A percentile compares a stretch with the other conserved stretches of the same genome.
Conservation (phyloP, 2,113 vertebrate genomes). For the Melanostigma gelatinosum region DNA sequence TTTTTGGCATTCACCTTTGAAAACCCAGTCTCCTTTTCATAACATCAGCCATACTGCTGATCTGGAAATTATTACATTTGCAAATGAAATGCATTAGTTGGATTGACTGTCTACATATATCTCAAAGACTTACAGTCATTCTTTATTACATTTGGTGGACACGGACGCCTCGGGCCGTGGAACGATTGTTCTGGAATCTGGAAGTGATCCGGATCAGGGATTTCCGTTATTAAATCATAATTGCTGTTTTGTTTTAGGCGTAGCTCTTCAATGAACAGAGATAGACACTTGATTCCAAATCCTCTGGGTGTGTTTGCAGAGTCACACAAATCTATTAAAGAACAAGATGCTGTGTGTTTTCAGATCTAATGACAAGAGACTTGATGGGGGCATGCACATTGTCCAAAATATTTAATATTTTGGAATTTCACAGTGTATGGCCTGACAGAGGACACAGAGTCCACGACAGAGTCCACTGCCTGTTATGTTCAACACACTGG, state of each 20-base stretch:
- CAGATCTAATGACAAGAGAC: background rate
- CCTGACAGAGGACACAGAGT: background rate
- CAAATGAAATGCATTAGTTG: constrained; percentile 59
- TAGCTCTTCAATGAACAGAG: constrained; percentile 20
- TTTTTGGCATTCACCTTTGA: constrained; percentile 4
- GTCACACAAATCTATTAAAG: constrained; percentile 31
- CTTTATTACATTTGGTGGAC: constrained; percentile 54
- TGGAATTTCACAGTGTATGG: background rate
- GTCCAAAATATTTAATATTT: constrained; percentile 1
- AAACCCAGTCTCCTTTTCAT: constrained; percentile 12
- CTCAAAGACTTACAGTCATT: constrained; percentile 30
- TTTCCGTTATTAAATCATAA: constrained; percentile 53
- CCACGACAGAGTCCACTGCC: background rate
- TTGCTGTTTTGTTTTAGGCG: constrained; percentile 57
- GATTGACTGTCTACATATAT: constrained; percentile 45
- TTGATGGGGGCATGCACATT: background rate
- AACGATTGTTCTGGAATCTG: constrained; percentile 47
- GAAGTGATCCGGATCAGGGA: constrained; percentile 53
- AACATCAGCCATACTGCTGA: background rate
- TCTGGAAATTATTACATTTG: constrained; percentile 44
- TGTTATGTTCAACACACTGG: background rate
- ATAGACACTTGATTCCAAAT: constrained; percentile 44
- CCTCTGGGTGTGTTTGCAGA: constrained; percentile 18
- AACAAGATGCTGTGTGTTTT: background rate
- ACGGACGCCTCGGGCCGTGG: constrained; percentile 30